phyloP scores from a whole-genome alignment of 2,113 vertebrate species.

The Melanerpes aurifrons region DNA sequence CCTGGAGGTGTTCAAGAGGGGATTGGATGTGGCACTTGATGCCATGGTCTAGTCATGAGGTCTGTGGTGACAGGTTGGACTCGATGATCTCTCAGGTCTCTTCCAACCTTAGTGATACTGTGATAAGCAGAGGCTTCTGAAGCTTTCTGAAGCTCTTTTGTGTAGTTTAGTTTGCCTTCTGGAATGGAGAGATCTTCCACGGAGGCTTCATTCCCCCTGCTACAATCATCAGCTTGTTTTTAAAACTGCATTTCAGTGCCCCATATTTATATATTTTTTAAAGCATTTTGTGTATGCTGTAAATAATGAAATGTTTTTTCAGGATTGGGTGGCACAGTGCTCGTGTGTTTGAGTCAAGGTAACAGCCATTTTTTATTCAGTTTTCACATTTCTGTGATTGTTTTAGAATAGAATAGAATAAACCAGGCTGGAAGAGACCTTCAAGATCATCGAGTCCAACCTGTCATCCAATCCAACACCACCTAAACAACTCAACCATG shows the following conservation, averaged over 20 bases:
- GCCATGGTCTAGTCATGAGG: too few species aligned
- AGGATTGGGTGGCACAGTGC: not conserved
- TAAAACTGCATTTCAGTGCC: not conserved
- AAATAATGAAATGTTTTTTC: not conserved
- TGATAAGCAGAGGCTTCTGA: not conserved
- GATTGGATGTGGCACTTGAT: too few species aligned
- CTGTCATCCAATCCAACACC: too few species aligned
- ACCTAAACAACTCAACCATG: too few species aligned
- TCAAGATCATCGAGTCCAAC: too few species aligned
- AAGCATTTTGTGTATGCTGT: not conserved
- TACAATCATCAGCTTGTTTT: not conserved
- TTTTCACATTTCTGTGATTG: not conserved
- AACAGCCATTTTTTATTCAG: not conserved
- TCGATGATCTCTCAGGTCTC: too few species aligned
- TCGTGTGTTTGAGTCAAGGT: not conserved
- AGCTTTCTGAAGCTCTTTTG: not conserved
- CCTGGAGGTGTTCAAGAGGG: too few species aligned
- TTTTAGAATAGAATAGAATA: not conserved
- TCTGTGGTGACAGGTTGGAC: too few species aligned
- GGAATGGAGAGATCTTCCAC: not conserved
- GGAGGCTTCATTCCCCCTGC: not conserved
- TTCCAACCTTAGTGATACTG: too few species aligned
- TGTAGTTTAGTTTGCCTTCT: not conserved
- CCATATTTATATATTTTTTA: not conserved
- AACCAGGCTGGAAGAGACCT: too few species aligned